These are phyloP conservation scores for Charanyca ferruginea DNA, from an alignment of 2,888 invertebrate species.

Conservation along the genomic window DNA sequence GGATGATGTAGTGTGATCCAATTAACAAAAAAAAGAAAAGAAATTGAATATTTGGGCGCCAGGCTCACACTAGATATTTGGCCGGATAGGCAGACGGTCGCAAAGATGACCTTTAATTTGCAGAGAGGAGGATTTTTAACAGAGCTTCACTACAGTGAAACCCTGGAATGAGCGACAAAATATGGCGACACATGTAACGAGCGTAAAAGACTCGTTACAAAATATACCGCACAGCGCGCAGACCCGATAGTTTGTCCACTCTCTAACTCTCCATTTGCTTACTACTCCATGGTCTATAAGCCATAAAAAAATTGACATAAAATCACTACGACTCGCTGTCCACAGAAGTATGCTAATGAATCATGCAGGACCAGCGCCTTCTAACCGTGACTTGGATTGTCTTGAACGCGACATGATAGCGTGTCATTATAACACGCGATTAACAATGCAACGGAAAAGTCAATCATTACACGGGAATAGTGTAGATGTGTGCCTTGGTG, in stretches of 20 bases:
- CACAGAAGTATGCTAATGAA: slow-evolving; percentile 34
- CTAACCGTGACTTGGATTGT: slow-evolving; percentile 36
- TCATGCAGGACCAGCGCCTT: slow-evolving; percentile 32
- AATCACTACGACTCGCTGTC: slow-evolving; percentile 20
- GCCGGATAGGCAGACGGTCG: too few species aligned
- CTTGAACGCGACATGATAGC: slow-evolving; percentile 6
- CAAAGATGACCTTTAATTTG: too few species aligned
- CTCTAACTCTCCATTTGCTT: slow-evolving; percentile 5
- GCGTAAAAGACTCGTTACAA: too few species aligned
- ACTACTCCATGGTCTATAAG: not conserved
- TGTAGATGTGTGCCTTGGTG: slow-evolving; percentile 1
- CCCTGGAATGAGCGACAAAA: too few species aligned
- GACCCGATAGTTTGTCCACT: not conserved
- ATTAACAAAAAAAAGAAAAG: too few species aligned
- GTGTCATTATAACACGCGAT: slow-evolving; percentile 29
- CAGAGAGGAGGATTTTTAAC: too few species aligned
- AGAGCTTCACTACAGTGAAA: too few species aligned
- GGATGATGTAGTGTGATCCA: too few species aligned
- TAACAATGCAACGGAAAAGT: slow-evolving; percentile 1
- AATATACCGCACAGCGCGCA: not conserved
- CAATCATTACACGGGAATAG: not conserved
- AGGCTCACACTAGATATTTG: too few species aligned
- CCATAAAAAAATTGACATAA: slow-evolving; percentile 10
- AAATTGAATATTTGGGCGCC: too few species aligned
- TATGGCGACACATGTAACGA: too few species aligned